Evolutionary conservation across 1,140 invertebrate species (phyloP), one percentile per base, ranked within the genome.

Genomic region (Oedothorax gibbosus): DNA sequence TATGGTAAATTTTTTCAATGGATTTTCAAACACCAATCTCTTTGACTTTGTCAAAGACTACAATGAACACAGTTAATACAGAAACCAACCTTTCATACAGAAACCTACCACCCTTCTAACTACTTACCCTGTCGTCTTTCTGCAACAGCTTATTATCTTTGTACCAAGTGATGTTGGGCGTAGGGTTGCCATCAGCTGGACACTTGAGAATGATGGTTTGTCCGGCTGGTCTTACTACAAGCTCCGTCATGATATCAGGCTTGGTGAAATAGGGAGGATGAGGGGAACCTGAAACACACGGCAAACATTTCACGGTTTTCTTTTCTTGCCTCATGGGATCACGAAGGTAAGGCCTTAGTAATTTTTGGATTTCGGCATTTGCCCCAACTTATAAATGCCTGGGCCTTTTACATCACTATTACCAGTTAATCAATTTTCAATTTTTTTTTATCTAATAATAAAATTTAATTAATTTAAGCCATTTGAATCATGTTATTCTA

Each of bases 111-210:
- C n/a, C n/a, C n/a, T n/a, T n/a, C n/a, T n/a, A n/a, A n/a, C n/a
- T n/a, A n/a, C 68, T 71, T 71, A 71, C 68, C 15, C n/a, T 35
- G n/a, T 9, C 53, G 5, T 51, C 15, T 18, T 71, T 51, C n/a
- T 71, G 0, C 35, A 71, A 7, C 12, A 11, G 91, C 35, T 91
- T 91, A n/a, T 92, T 93, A 89, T 96, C 93, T 88, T 95, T 95
- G 14, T 92, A 91, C 95, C 95, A 96, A 0, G 93, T 94, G 85
- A 96, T 94, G 80, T 93, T 95, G 0, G 95, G 94, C 20, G 91
- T 91, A 0, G 95, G 94, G 88, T 94, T 94, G 86, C 91, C 93
- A 51, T 90, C 88, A 11, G 93, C 93, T 49, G 91, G 92, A 88
- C 94, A 96, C 83, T 92, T 92, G 0, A 95, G 88, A 62, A 90